These are phyloP conservation scores for Chrysaora quinquecirrha DNA, from an alignment of 30 jellyfish, hydroid and myxozoan species.

Conservation along the genomic window DNA sequence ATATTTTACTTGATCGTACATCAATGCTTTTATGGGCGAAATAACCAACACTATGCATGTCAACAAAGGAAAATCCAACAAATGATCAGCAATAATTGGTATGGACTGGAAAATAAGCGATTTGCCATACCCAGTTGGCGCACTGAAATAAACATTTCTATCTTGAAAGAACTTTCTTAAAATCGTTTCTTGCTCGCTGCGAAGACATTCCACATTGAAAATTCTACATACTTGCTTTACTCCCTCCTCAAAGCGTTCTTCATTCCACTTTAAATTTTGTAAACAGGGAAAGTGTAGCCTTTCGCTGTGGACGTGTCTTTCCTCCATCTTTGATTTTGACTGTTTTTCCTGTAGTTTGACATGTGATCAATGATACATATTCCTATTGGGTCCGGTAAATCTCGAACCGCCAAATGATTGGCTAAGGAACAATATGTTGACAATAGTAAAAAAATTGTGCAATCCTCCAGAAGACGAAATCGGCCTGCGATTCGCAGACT, in stretches of 20 bases:
- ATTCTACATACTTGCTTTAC: background rate
- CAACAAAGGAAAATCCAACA: background rate
- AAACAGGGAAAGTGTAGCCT: background rate
- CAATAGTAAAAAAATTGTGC: no score
- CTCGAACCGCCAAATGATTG: no score
- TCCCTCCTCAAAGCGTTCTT: background rate
- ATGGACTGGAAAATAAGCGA: slow-evolving; percentile 38
- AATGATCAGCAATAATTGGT: slow-evolving; percentile 18
- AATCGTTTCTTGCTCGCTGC: background rate
- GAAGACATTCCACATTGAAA: background rate
- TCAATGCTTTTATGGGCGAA: slow-evolving; percentile 8
- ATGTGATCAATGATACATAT: no score
- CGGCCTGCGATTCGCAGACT: no score
- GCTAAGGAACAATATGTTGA: no score
- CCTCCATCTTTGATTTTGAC: background rate
- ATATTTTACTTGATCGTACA: slow-evolving; percentile 16
- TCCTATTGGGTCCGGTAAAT: no score
- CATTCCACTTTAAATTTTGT: background rate
- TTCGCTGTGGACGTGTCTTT: background rate
- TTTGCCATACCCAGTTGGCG: slow-evolving; percentile 54
- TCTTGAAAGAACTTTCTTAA: slow-evolving; percentile 27
- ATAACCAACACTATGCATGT: slow-evolving; percentile 19
- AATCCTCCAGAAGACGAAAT: no score
- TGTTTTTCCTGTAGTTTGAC: no score
- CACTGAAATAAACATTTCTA: slow-evolving; percentile 27